Conservation (phyloP, 2,888 invertebrate genomes). For the Erebia ligea region DNA sequence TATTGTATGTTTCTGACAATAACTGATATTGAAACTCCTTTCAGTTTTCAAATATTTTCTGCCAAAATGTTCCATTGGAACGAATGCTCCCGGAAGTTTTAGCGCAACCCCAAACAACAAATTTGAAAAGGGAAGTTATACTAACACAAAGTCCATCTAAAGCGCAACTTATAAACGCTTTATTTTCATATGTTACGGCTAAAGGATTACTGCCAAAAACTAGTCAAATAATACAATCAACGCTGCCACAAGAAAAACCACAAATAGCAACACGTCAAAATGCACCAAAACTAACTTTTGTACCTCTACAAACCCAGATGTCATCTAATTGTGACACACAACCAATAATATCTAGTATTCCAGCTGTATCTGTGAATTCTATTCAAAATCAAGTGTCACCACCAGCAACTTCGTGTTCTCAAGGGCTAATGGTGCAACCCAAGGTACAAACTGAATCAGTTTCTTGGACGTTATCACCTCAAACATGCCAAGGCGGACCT, state of each 20-base stretch:
- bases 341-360: constrained; percentile 10
- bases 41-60: constrained; percentile 38
- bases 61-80: constrained; percentile 40
- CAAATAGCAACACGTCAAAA: constrained; percentile 3
- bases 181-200: constrained; percentile 43
- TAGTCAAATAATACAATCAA: constrained; percentile 32
- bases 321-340: constrained; percentile 17
- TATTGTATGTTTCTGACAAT: neutral
- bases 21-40: constrained; percentile 15
- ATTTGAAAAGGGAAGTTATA: constrained; percentile 26
- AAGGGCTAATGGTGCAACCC: neutral
- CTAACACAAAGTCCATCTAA: constrained; percentile 32
- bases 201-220: constrained; percentile 47
- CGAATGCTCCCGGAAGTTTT: neutral
- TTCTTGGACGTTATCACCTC: neutral
- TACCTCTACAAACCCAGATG: constrained; percentile 18
- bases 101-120: constrained; percentile 16
- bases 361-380: constrained; percentile 1
- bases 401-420: neutral
- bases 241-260: constrained; percentile 4
- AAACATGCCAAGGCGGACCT: neutral
- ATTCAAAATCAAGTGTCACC: constrained; percentile 3
- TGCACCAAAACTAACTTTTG: constrained; percentile 21
- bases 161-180: constrained; percentile 45
- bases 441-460: neutral